Percentiles rank a stretch among this genome's conserved stretches.
phyloP scores from a whole-genome alignment of 2,888 invertebrate genomes.

The Caenorhabditis sp. region DNA sequence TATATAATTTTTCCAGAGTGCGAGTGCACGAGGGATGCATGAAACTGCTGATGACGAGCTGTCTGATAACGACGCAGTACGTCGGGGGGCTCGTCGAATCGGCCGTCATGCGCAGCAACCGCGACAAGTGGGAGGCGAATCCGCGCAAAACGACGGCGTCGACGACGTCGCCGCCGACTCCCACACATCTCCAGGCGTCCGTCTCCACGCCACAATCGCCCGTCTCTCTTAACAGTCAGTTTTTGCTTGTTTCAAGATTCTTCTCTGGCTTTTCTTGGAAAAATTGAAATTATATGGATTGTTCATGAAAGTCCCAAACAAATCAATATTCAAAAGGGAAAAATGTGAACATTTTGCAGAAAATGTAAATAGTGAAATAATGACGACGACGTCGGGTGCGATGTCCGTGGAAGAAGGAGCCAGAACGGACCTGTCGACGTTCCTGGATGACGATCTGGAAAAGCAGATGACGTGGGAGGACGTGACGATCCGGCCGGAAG shows the following conservation, averaged over 20 bases:
- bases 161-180: neutral
- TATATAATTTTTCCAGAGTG: constrained; percentile 41
- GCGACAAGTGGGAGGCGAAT: constrained; percentile 31
- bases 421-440: constrained; percentile 13
- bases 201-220: constrained; percentile 23
- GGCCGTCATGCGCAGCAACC: constrained; percentile 43
- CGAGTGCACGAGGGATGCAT: constrained; percentile 53
- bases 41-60: constrained; percentile 31
- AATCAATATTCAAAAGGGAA: no score
- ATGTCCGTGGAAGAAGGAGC: no score
- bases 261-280: no score
- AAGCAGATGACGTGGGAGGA: constrained; percentile 41
- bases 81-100: constrained; percentile 31
- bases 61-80: constrained; percentile 36
- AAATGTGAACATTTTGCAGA: constrained; percentile 6
- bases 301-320: no score
- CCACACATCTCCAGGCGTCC: neutral
- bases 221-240: constrained; percentile 24
- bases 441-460: constrained; percentile 3
- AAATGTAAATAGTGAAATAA: constrained; percentile 38
- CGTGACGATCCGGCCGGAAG: constrained; percentile 41
- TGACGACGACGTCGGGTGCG: constrained; percentile 30
- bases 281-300: no score
- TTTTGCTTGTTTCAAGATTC: neutral
- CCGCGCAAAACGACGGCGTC: constrained; percentile 1